A percentile compares a stretch with the other conserved stretches of the same genome.
These are phyloP conservation scores for Thermophis baileyi DNA, from an alignment of 2,113 vertebrate species.

Conservation along the genomic window DNA sequence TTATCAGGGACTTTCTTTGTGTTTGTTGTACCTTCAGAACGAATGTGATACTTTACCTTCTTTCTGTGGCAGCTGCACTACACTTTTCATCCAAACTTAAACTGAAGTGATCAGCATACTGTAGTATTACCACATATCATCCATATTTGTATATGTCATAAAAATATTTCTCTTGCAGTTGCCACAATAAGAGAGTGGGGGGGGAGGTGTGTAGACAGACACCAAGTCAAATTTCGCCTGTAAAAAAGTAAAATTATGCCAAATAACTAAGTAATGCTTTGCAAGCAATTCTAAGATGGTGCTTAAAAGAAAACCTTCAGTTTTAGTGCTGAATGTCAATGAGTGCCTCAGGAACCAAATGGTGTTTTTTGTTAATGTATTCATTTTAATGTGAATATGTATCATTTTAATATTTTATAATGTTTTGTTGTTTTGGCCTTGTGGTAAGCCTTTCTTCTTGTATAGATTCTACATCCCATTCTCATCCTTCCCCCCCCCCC, in stretches of 20 bases:
- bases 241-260: background rate
- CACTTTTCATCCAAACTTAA: constrained; percentile 32
- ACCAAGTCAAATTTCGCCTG: background rate
- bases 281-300: constrained; percentile 57
- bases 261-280: constrained; percentile 20
- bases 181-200: too few species aligned
- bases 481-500: too few species aligned
- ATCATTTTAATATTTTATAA: too few species aligned
- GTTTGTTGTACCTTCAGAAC: constrained; percentile 12
- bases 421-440: background rate
- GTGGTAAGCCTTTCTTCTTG: background rate
- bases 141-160: background rate
- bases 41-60: constrained; percentile 35
- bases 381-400: too few species aligned
- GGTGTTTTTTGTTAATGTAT: constrained; percentile 31
- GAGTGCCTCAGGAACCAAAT: constrained; percentile 48
- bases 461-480: background rate
- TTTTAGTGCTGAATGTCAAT: constrained; percentile 54
- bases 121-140: background rate
- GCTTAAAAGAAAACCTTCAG: constrained; percentile 54
- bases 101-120: constrained; percentile 12
- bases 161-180: background rate
- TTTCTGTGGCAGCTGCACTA: constrained; percentile 15
- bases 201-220: too few species aligned
- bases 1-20: constrained; percentile 12